Evolutionary conservation across 1,140 invertebrate species (phyloP).

Genomic region (Danaus plexippus): DNA sequence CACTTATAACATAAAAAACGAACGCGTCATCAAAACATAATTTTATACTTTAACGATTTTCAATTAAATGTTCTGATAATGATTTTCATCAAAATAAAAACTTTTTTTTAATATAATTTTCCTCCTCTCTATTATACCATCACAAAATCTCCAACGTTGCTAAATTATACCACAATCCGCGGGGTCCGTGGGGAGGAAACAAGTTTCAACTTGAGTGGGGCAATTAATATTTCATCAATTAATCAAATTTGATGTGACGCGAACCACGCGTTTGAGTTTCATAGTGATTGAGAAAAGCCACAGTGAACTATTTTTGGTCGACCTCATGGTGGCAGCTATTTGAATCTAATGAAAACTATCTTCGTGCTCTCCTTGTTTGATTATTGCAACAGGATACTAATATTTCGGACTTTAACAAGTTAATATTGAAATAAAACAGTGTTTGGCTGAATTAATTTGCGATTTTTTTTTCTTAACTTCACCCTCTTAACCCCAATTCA

Average conservation of each 20-base stretch:
- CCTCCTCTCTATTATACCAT: no score
- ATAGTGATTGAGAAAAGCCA: not conserved
- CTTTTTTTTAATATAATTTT: not conserved
- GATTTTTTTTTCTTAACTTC: no score
- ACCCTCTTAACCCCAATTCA: no score
- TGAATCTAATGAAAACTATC: no score
- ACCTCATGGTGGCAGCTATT: no score
- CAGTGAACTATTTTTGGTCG: not conserved
- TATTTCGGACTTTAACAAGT: no score
- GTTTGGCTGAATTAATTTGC: no score
- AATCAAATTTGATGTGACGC: slow-evolving; percentile 18
- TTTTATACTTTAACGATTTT: not conserved
- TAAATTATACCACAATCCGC: slow-evolving; percentile 8
- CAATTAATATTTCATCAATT: slow-evolving; percentile 22
- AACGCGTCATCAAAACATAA: not conserved
- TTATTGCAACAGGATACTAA: no score
- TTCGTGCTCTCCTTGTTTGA: no score
- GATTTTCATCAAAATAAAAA: not conserved
- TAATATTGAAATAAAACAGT: no score
- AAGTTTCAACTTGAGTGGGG: slow-evolving; percentile 11
- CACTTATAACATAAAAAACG: no score
- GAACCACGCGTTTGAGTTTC: slow-evolving; percentile 9
- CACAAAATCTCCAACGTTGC: no score
- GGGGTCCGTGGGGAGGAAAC: slow-evolving; percentile 14
- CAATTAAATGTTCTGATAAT: slow-evolving; percentile 4